Evolutionary conservation across 2,888 invertebrate species (phyloP).

Genomic region (Agonopterix heracliana): DNA sequence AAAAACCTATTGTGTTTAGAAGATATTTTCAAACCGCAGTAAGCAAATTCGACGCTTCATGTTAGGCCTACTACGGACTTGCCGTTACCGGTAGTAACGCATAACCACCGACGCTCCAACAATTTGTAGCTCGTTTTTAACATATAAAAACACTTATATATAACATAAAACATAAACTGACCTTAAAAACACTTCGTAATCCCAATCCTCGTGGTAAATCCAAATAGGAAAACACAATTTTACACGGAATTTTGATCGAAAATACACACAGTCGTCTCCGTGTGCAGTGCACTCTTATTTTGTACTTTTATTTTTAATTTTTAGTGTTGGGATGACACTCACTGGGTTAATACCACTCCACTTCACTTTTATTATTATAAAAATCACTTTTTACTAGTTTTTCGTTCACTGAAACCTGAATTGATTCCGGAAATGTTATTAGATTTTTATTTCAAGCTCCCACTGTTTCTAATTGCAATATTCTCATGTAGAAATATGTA

Average conservation of each 20-base stretch:
- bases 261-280: conserved; percentile 19
- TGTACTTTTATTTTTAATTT: conserved; percentile 10
- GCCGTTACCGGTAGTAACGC: neutral
- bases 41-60: neutral
- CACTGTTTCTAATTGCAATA: too few species aligned
- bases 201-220: conserved; percentile 52
- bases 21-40: neutral
- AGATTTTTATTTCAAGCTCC: neutral
- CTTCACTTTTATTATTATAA: neutral
- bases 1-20: too few species aligned
- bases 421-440: neutral
- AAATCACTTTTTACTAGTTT: neutral
- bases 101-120: neutral
- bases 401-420: neutral
- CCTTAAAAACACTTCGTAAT: conserved; percentile 52
- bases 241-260: conserved; percentile 34
- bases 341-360: neutral
- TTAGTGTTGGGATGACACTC: neutral
- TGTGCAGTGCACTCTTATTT: conserved; percentile 16
- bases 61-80: neutral
- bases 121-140: conserved; percentile 20
- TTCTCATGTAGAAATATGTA: too few species aligned
- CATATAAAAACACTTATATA: conserved; percentile 10
- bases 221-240: conserved; percentile 41
- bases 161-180: conserved; percentile 26